Percentiles rank a stretch among this genome's conserved stretches.
These are phyloP conservation scores for Clavelina lepadiformis DNA, from an alignment of 23 tunicate species.

Conservation along the genomic window DNA sequence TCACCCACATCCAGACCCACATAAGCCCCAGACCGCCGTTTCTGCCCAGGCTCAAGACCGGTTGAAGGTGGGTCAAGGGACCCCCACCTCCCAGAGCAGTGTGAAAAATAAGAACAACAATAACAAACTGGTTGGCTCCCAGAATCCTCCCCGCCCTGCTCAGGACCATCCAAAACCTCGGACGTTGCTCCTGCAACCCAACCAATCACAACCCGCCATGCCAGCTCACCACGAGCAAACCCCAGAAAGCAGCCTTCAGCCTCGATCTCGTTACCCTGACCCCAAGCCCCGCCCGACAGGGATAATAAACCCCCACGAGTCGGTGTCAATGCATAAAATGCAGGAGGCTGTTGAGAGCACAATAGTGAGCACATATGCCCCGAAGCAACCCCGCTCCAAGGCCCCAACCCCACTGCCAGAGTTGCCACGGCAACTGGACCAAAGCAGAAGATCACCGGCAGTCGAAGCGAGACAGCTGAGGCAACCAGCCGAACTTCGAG, in stretches of 20 bases:
- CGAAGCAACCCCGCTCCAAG: not conserved
- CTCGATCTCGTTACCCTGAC: not conserved
- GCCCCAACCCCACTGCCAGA: not conserved
- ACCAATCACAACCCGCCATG: not conserved
- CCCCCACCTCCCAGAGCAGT: not conserved
- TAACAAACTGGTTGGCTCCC: not conserved
- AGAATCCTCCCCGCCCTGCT: not conserved
- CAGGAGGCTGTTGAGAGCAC: conserved; percentile 7
- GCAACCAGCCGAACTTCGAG: no score
- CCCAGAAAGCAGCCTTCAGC: not conserved
- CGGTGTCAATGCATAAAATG: not conserved
- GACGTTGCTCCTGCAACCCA: not conserved
- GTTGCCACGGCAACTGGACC: not conserved
- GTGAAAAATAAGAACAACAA: conserved; percentile 29
- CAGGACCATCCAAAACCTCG: not conserved
- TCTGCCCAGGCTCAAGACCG: conserved; percentile 82
- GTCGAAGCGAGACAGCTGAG: no score
- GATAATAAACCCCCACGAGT: no score
- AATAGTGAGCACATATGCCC: not conserved
- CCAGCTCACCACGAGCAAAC: not conserved
- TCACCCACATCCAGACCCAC: conserved; percentile 71
- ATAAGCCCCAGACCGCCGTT: conserved; percentile 76
- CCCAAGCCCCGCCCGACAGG: not conserved
- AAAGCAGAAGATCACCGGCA: no score
- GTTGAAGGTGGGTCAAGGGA: conserved; percentile 7